Percentiles rank a stretch among this genome's conserved stretches.
Evolutionary conservation across 2,888 invertebrate species (phyloP).

Genomic region (Drosophila nr. perissopoda): DNA sequence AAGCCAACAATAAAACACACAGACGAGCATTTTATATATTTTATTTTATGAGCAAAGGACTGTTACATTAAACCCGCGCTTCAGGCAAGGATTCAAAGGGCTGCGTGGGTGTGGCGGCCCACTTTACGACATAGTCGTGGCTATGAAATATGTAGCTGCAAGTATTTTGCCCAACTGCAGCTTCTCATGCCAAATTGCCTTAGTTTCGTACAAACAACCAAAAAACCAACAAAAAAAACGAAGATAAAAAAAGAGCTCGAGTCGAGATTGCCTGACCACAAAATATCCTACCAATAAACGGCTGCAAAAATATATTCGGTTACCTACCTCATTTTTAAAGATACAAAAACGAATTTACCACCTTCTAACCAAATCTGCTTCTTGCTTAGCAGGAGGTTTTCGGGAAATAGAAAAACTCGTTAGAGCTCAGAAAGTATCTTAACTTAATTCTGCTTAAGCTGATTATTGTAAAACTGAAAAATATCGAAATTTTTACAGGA

Average conservation of each 20-base stretch:
- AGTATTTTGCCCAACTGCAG: slow-evolving; percentile 43
- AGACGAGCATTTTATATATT: slow-evolving; percentile 61
- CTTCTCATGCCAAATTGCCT: slow-evolving; percentile 58
- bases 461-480: not conserved
- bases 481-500: not conserved
- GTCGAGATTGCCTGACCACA: not conserved
- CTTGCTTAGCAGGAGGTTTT: not conserved
- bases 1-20: slow-evolving; percentile 59
- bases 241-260: slow-evolving; percentile 22
- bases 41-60: slow-evolving; percentile 63
- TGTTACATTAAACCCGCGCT: slow-evolving; percentile 69
- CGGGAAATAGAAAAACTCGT: not conserved
- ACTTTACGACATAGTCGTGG: slow-evolving; percentile 57
- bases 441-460: not conserved
- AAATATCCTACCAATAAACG: slow-evolving; percentile 1
- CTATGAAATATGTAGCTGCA: slow-evolving; percentile 41
- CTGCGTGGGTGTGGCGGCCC: slow-evolving; percentile 24
- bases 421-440: not conserved
- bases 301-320: not conserved
- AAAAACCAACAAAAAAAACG: slow-evolving; percentile 7
- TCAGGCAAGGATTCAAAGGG: slow-evolving; percentile 60
- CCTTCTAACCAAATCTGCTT: not conserved
- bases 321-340: not conserved
- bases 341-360: not conserved
- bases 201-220: slow-evolving; percentile 29